Evolutionary conservation across 2,113 vertebrate species (phyloP), one percentile per base, ranked within the genome.

Genomic region (Aldabrachelys gigantea): DNA sequence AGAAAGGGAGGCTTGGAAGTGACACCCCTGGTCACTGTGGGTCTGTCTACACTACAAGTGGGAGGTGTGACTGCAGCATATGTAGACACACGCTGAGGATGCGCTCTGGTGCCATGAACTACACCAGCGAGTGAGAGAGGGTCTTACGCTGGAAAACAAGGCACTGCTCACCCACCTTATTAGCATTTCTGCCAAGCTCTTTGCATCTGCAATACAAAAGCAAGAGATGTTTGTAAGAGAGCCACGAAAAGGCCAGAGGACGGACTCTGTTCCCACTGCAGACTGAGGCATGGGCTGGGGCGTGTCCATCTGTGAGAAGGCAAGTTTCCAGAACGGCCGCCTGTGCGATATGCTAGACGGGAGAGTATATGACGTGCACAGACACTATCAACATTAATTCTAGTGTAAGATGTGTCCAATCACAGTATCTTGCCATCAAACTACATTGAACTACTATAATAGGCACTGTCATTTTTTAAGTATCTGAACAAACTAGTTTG

Each of bases 141-240:
- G 8, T 35, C 13, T 65, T 65, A 72, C 17, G 22, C 14, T n/a
- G 16, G n/a, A 2, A 21, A 72, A 38, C 17, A 22, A 38, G 35
- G 13, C 25, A 50, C 27, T 5, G 50, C 4, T 31, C 6, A 94
- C 98, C 13, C 95, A 99, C 99, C 99, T 99, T 98, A 99, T 99
- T 72, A 99, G 98, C 99, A 99, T 99, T 95, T 99, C 99, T 83
- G 99, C 99, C 96, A 99, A 97, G 95, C 99, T 99, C 98, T 99
- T 99, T 5, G 99, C 99, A 98, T 99, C 99, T 99, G 98, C 14
- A 96, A 91, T 29, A 88, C 81, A 95, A 44, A 24, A 13, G n/a
- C 25, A 81, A 82, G 84, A 82, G 17, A 11, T 13, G 79, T n/a
- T 10, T 19, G n/a, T 19, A 4, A 16, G 29, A 22, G 69, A 69